These are phyloP conservation scores for Etia nguti DNA, from an alignment of 2,113 vertebrate genomes.

Conservation along the genomic window DNA sequence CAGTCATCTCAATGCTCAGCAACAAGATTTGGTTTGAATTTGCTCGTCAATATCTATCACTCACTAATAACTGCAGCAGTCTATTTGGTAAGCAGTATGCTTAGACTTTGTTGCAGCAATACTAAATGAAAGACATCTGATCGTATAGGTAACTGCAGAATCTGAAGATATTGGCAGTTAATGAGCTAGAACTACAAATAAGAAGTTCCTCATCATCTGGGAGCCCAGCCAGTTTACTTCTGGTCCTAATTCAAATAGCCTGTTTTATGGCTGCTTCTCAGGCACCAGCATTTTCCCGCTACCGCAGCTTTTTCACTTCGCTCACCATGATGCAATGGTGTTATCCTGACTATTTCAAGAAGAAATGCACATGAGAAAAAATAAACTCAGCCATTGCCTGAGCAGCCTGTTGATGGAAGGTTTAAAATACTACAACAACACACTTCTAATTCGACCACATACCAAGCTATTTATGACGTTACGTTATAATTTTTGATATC, in stretches of 20 bases:
- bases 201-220: background rate
- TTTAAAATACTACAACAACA: conserved; percentile 2
- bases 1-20: background rate
- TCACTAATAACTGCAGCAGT: background rate
- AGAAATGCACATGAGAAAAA: background rate
- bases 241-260: background rate
- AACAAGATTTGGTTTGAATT: background rate
- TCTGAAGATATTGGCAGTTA: background rate
- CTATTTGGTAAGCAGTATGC: background rate
- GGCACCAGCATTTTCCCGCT: background rate
- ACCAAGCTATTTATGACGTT: conserved; percentile 6
- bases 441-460: background rate
- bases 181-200: background rate
- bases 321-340: background rate
- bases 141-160: background rate
- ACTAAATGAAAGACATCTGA: background rate
- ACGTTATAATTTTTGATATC: background rate
- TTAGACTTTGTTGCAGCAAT: background rate
- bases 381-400: background rate
- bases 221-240: background rate
- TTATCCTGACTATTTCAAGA: background rate
- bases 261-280: background rate
- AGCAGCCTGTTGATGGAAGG: background rate
- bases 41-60: background rate
- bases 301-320: background rate